These are phyloP conservation scores for Didymodactylos carnosus DNA, from an alignment of 2,888 invertebrate species.

Conservation along the genomic window DNA sequence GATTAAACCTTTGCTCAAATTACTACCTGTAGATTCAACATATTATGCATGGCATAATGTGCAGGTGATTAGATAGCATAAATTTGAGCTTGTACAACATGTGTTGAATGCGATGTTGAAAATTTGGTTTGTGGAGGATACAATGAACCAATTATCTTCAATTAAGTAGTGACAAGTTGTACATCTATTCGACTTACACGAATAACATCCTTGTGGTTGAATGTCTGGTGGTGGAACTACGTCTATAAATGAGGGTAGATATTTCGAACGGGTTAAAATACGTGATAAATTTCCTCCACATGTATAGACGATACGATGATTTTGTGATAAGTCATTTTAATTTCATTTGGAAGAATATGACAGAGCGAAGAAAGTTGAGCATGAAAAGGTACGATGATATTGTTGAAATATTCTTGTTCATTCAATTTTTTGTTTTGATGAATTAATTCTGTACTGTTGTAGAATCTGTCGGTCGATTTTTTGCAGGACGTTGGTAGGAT, in stretches of 20 bases:
- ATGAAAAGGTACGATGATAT: not conserved
- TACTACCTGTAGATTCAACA: not conserved
- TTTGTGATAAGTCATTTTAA: not conserved
- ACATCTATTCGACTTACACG: not conserved
- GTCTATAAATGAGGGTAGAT: not conserved
- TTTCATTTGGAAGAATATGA: not conserved
- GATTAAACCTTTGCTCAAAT: not conserved
- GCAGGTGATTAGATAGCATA: not conserved
- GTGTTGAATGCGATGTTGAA: not conserved
- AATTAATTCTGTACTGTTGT: no score
- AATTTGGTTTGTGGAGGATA: not conserved
- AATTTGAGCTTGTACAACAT: not conserved
- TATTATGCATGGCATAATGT: not conserved
- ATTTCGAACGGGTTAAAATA: not conserved
- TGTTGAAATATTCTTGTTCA: not conserved
- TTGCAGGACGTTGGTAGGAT: no score
- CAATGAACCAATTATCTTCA: not conserved
- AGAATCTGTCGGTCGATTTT: no score
- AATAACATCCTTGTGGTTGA: not conserved
- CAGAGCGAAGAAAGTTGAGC: not conserved
- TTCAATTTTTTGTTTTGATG: not conserved
- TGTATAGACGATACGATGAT: not conserved
- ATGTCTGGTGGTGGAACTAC: not conserved
- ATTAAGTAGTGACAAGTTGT: not conserved
- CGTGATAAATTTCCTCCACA: not conserved